Evolutionary conservation across 2,797 vertebrate genomes (phyloP), one percentile per base, ranked within the genome.

Genomic region (Myotis pilosus): DNA sequence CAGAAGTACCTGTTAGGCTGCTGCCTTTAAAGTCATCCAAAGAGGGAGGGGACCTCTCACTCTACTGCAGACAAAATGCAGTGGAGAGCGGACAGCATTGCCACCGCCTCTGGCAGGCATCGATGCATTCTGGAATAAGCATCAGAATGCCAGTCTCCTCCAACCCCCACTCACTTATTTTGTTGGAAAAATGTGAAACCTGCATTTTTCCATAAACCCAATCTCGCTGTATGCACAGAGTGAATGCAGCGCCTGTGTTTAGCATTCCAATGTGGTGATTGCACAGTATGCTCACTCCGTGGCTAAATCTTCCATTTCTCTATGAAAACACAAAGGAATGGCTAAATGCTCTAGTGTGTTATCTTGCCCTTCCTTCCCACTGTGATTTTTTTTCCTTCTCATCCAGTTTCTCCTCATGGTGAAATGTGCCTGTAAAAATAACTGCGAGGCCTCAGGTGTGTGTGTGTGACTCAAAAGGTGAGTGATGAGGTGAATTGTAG

Each of bases 181-280:
- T 95, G 69, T 91, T 93, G 93, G 78, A 92, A 94, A 95, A 94
- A 94, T 95, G 93, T 92, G 94, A 93, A 93, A 87, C 88, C 90
- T 97, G 95, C 93, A 92, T 93, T 96, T 97, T 92, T 96, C 88
- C 85, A 76, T 51, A 55, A 95, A 89, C 69, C 75, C 64, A 55
- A 88, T 93, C 92, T 93, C 55, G 47, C 85, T 82, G 7, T 78
- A 12, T 41, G 85, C 81, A 33, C 49, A 28, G 91, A 95, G 74
- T 53, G 79, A 97, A 95, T 91, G 84, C 92, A 76, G 72, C 1
- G 78, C 91, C 93, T 96, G 96, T 95, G 96, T 94, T 94, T 83
- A 86, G 93, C 94, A 96, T 96, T 94, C 94, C 85, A 76, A 92
- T 75, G 93, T 95, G 96, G 90, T 91, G 83, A 96, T 96, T 97